Evolutionary conservation across 2,113 vertebrate species (phyloP), one percentile per base, ranked within the genome.

Genomic region (Vombatus ursinus): DNA sequence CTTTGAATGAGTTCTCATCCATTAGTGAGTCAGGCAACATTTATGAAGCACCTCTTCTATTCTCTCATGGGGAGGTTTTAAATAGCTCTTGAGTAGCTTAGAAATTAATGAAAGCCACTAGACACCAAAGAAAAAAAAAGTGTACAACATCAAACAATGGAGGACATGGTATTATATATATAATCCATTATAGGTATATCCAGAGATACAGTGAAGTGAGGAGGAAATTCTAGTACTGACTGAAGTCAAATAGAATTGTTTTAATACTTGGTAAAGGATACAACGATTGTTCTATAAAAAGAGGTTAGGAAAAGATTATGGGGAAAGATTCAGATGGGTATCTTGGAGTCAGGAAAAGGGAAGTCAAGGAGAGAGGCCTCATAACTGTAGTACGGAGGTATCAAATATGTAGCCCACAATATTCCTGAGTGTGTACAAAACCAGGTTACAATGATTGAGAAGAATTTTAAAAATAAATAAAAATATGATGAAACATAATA

Each of bases 1-100:
- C 28, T 94, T 89, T 31, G 25, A 52, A 23, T 52, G 89, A 68
- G 23, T 91, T 95, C 52, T 96, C 89, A 49, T 25, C 49, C n/a
- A 24, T 93, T 28, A 90, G 19, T 24, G 24, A 51, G 24, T 53
- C 93, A 61, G 14, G 23, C 10, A 22, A 31, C 10, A 49, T 90
- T 91, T 44, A 93, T 57, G 61, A 91, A 94, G 52, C 51, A 54
- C 12, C 8, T 44, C n/a, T 24, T 89, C 48, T 31, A 92, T 92
- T 92, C 48, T 6, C 84, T 57, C 50, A 44, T 90, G 19, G 84
- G 61, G 9, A 44, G n/a, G 44, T 49, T 51, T 90, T 51, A 12
- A 89, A 89, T 2, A 93, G 8, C 19, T 94, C 47, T 84, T 84
- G 53, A 90, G 37, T 4, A 50, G 8, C 2, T 50, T 48, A 47